Evolutionary conservation across 2,888 invertebrate species (phyloP).

Genomic region (Hemaris fuciformis): DNA sequence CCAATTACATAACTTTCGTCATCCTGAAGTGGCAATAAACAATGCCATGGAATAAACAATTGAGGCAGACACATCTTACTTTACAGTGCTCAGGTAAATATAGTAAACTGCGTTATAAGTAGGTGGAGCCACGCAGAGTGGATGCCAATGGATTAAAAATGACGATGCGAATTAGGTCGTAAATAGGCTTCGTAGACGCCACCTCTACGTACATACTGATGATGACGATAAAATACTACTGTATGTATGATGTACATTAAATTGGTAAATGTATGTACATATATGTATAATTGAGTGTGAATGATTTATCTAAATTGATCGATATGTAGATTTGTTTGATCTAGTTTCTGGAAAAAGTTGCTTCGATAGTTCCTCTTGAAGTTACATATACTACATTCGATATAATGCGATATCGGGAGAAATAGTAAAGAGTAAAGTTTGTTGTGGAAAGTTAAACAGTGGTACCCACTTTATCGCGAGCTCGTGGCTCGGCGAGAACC

Average conservation of each 20-base stretch:
- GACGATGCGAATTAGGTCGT: too few species aligned
- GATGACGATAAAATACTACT: too few species aligned
- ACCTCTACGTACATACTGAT: too few species aligned
- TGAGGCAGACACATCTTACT: too few species aligned
- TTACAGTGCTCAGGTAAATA: too few species aligned
- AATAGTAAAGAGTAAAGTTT: slow-evolving; percentile 51
- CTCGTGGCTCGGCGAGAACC: slow-evolving; percentile 32
- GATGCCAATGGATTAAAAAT: too few species aligned
- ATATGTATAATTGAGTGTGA: neutral
- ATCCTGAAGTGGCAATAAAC: too few species aligned
- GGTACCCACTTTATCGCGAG: slow-evolving; percentile 43
- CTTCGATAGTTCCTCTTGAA: slow-evolving; percentile 36
- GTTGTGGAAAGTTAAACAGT: slow-evolving; percentile 52
- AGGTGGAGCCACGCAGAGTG: too few species aligned
- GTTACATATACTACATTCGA: slow-evolving; percentile 45
- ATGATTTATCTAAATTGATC: neutral
- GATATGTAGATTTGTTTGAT: slow-evolving; percentile 25
- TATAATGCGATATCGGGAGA: slow-evolving; percentile 50
- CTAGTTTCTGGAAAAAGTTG: slow-evolving; percentile 44
- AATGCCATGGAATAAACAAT: too few species aligned
- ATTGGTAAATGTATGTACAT: neutral
- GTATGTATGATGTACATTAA: neutral
- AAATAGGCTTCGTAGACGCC: too few species aligned
- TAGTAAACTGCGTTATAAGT: too few species aligned
- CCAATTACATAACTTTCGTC: too few species aligned